Conservation (phyloP, 1,140 invertebrate species). For the Diuraphis noxia region DNA sequence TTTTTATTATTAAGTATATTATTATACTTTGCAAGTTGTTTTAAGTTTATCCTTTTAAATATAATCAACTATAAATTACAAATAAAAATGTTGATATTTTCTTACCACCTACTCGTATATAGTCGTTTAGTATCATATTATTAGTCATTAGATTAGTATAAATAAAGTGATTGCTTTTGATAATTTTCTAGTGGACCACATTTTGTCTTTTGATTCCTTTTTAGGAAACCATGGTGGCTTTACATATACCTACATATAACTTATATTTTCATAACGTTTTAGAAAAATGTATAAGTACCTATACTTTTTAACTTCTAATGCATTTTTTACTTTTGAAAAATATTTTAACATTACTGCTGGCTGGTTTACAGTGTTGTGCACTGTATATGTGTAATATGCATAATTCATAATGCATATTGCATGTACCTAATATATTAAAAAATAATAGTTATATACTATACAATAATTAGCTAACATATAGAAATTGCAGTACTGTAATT, state of each 20-base stretch:
- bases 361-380: neutral
- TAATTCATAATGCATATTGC: too few species aligned
- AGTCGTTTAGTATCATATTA: neutral
- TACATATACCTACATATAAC: neutral
- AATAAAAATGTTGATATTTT: neutral
- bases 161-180: too few species aligned
- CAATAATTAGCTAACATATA: neutral
- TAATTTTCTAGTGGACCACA: too few species aligned
- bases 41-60: neutral
- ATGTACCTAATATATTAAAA: neutral
- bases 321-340: neutral
- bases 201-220: neutral
- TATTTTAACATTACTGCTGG: neutral
- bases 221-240: neutral
- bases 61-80: neutral
- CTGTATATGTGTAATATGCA: neutral
- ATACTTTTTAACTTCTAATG: neutral
- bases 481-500: neutral
- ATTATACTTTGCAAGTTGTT: neutral
- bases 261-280: neutral
- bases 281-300: neutral
- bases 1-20: too few species aligned
- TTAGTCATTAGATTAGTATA: neutral
- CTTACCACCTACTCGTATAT: neutral
- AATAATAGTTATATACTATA: neutral